phyloP scores from a whole-genome alignment of 2,113 vertebrate genomes.

The Nibea coibor region DNA sequence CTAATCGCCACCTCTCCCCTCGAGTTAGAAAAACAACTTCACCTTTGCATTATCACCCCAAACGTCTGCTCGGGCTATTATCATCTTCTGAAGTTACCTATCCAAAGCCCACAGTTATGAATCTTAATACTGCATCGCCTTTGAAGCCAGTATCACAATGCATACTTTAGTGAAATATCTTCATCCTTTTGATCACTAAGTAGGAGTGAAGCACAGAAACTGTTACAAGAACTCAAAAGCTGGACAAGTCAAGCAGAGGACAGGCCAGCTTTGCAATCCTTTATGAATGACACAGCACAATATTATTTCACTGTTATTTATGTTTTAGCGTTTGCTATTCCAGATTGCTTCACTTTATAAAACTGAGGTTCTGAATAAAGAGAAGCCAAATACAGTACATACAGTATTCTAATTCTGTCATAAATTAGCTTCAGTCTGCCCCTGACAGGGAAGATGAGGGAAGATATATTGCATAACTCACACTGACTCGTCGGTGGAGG shows the following conservation, averaged over 20 bases:
- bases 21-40: conserved; percentile 62
- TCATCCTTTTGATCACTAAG: conserved; percentile 75
- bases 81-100: conserved; percentile 66
- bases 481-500: conserved; percentile 38
- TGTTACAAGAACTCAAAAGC: conserved; percentile 52
- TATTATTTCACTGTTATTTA: conserved; percentile 77
- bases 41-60: conserved; percentile 66
- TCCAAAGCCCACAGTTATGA: conserved; percentile 71
- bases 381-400: conserved; percentile 24
- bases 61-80: conserved; percentile 54
- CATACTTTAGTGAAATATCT: conserved; percentile 75
- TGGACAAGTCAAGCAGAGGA: conserved; percentile 71
- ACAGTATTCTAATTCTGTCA: conserved; percentile 15
- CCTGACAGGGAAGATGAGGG: conserved; percentile 45
- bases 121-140: conserved; percentile 71
- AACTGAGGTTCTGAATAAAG: conserved; percentile 32
- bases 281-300: conserved; percentile 74
- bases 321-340: conserved; percentile 67
- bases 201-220: conserved; percentile 67
- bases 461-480: conserved; percentile 69
- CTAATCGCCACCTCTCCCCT: conserved; percentile 30
- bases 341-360: conserved; percentile 67
- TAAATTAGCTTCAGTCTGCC: conserved; percentile 24
- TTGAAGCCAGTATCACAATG: conserved; percentile 71
- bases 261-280: conserved; percentile 60